Conservation (phyloP, 2,113 vertebrate genomes). For the Xenus cinereus region DNA sequence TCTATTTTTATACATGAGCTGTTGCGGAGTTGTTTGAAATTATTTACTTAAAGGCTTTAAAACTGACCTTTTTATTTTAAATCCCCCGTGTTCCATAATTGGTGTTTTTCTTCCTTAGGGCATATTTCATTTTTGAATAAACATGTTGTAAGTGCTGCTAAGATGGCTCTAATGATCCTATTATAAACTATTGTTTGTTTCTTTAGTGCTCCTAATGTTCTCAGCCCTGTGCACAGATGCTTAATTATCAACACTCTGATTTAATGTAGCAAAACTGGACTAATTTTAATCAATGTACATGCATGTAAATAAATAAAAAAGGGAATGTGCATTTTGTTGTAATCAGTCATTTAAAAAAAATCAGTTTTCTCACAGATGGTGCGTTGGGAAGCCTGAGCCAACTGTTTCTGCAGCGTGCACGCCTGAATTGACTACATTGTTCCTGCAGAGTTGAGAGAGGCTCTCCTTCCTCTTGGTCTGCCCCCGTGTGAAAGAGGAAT, state of each 20-base stretch:
- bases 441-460: background rate
- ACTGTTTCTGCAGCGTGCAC: background rate
- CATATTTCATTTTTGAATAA: constrained; percentile 51
- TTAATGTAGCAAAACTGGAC: background rate
- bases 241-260: constrained; percentile 12
- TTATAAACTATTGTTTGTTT: constrained; percentile 47
- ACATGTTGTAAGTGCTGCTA: constrained; percentile 32
- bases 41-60: constrained; percentile 21
- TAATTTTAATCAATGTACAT: constrained; percentile 20
- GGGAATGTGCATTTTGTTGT: background rate
- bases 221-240: constrained; percentile 3
- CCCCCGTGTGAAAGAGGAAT: background rate
- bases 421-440: background rate
- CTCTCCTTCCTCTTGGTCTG: background rate
- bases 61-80: constrained; percentile 36
- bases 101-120: constrained; percentile 5
- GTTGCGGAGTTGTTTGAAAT: constrained; percentile 28
- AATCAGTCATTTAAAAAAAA: background rate
- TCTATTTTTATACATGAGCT: constrained; percentile 7
- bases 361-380: background rate
- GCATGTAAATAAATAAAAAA: background rate
- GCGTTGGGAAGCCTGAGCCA: background rate
- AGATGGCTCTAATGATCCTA: constrained; percentile 29
- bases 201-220: background rate
- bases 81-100: background rate